Evolutionary conservation across 2,113 vertebrate species (phyloP).

Genomic region (human): GRCh38 chr4:26496001-26496500

Average conservation of each 20-base stretch:
- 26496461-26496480: fast-evolving
- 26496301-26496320: fast-evolving
- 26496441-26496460: fast-evolving
- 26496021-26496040: neutral
- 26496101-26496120: neutral
- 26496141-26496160: neutral
- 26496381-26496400: fast-evolving
- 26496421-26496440: fast-evolving
- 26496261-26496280: neutral
- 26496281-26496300: neutral
- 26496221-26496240: fast-evolving
- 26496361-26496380: fast-evolving
- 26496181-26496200: constrained; percentile 49
- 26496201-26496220: neutral
- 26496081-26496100: neutral
- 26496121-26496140: neutral
- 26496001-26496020: no score
- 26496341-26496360: neutral
- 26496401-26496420: no score
- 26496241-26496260: neutral
- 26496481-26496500: neutral
- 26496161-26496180: neutral
- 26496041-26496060: neutral
- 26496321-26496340: neutral
- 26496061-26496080: neutral